These are phyloP conservation scores for Ricordea florida DNA, from an alignment of 92 coral and sea anemone species.

Conservation along the genomic window DNA sequence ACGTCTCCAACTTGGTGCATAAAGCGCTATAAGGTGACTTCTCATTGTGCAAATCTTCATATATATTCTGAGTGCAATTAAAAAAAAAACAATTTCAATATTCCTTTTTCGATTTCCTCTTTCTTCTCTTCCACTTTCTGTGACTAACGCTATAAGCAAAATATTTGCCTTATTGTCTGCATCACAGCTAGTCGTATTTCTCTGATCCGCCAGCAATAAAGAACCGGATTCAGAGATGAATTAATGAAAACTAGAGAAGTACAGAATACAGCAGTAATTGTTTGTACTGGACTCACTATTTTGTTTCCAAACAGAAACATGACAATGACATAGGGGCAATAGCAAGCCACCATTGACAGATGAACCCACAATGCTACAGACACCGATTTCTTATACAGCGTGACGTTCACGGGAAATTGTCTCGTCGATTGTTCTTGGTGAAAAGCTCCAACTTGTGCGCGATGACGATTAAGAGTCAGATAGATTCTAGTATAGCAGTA, in stretches of 20 bases:
- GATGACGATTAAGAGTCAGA: no score
- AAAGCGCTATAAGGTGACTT: no score
- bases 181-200: background rate
- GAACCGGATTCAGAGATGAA: background rate
- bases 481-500: no score
- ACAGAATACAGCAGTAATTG: background rate
- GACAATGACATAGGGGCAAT: background rate
- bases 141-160: no score
- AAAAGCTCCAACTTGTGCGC: no score
- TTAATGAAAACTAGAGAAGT: background rate
- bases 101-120: no score
- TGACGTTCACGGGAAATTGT: background rate
- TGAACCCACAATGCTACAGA: conserved; percentile 1
- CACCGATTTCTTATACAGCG: conserved; percentile 1
- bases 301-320: no score
- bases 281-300: background rate
- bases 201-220: background rate
- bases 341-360: background rate
- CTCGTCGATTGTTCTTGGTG: background rate
- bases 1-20: no score
- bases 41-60: no score
- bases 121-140: no score
- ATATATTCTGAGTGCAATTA: no score
- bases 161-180: background rate
- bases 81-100: no score